Base-by-base conservation (phyloP, 1,140 invertebrate genomes). In the Polypedilum vanderplanki region DNA sequence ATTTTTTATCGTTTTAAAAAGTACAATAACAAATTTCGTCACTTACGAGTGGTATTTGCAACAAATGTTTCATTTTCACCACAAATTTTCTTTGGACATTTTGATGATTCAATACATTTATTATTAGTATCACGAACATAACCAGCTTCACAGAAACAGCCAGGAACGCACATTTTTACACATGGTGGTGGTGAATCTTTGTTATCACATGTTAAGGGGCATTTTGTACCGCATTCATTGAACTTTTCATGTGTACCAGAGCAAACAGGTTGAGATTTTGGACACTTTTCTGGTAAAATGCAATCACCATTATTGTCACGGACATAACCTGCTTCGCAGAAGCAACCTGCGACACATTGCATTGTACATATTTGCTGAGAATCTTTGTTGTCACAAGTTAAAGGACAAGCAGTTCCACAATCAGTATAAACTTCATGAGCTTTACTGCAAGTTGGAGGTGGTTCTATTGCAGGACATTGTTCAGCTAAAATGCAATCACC, bases 401-500 rank as follows among this genome's bases (percentile, higher is more conserved):
- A 10, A 8, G 74, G 74, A n/a, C 75, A 76, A 22, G 40, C 41
- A 15, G 73, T 65, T 24, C 75, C 75, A 22, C 75, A 76, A 57
- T 57, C 7, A 40, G 74, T 74, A 22, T 74, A 76, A 15, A 24
- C 73, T 41, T 76, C 73, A 65, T 76, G 57, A 20, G n/a, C 41
- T 10, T 41, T 41, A 5, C 8, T 15, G 40, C 22, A 73, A 7
- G 8, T 15, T 24, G 24, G 74, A n/a, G 74, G 46, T 46, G 41
- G 41, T 15, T n/a, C 12, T 1, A 57, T 15, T n/a, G n/a, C 46
- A n/a, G 76, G 74, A 75, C 77, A 78, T 18, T 79, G 64, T 40
- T 74, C 75, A 40, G 75, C 75, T 0, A 74, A 75, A 15, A 81
- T 78, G 73, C 80, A 81, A 0, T 76, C 70, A 4, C 78, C 78